Evolutionary conservation across 1,140 invertebrate genomes (phyloP).

Genomic region (Hormaphis cornu): DNA sequence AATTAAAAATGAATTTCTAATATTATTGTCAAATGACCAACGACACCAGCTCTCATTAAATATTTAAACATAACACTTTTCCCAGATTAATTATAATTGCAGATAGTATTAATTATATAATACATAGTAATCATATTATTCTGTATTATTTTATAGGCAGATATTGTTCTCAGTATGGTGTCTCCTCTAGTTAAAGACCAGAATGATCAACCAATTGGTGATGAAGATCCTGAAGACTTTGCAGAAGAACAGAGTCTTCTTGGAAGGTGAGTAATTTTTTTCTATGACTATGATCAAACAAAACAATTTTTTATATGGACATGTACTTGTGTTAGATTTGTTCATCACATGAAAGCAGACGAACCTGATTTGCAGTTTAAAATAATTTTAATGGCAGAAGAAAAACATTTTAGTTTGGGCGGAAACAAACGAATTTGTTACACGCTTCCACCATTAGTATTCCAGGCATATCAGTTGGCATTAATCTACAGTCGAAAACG

Average conservation of each 20-base stretch:
- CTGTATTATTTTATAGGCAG: slow-evolving; percentile 49
- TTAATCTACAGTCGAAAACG: slow-evolving; percentile 68
- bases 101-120: no score
- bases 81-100: no score
- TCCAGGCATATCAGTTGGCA: slow-evolving; percentile 85
- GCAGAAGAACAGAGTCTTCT: slow-evolving; percentile 91
- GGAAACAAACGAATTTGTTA: slow-evolving; percentile 79
- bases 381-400: slow-evolving; percentile 73
- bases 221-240: slow-evolving; percentile 86
- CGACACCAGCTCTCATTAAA: no score
- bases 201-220: slow-evolving; percentile 57
- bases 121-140: background rate
- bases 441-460: slow-evolving; percentile 92
- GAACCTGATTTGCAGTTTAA: slow-evolving; percentile 87
- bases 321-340: slow-evolving; percentile 51
- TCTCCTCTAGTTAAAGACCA: slow-evolving; percentile 82
- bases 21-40: no score
- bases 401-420: slow-evolving; percentile 81
- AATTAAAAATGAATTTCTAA: no score
- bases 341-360: slow-evolving; percentile 82
- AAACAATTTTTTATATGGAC: slow-evolving; percentile 4
- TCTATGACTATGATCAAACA: background rate
- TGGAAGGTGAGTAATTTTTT: slow-evolving; percentile 49
- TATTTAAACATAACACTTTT: no score
- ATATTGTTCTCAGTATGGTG: slow-evolving; percentile 67